Percentiles rank a stretch among this genome's conserved stretches.
Conservation (phyloP, 1,140 invertebrate species). For the Habropoda laboriosa region DNA sequence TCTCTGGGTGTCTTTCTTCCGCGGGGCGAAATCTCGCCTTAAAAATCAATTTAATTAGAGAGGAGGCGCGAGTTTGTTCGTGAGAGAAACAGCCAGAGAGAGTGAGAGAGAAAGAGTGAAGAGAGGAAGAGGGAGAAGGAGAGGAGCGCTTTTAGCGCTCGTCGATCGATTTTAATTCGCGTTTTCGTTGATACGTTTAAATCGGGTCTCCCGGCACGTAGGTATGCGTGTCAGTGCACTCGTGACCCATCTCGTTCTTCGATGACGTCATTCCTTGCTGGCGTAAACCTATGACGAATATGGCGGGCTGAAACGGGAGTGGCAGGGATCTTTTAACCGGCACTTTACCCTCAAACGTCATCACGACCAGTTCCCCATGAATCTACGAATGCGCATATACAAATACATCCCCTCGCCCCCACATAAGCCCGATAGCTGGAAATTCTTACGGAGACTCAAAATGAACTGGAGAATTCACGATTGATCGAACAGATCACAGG, state of each 20-base stretch:
- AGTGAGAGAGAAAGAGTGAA: background rate
- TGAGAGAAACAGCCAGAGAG: background rate
- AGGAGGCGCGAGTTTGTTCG: slow-evolving; percentile 9
- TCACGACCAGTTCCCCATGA: too few species aligned
- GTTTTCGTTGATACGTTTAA: slow-evolving; percentile 44
- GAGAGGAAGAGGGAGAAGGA: background rate
- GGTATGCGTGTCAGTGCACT: slow-evolving; percentile 50
- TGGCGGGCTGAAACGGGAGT: slow-evolving; percentile 46
- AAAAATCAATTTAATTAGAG: slow-evolving; percentile 44
- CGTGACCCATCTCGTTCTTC: slow-evolving; percentile 49
- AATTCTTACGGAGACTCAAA: too few species aligned
- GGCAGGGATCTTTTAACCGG: slow-evolving; percentile 31
- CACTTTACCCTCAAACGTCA: background rate
- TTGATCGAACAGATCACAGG: too few species aligned
- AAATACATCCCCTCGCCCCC: too few species aligned
- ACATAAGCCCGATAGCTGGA: too few species aligned
- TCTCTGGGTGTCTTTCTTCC: background rate
- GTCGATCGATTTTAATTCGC: slow-evolving; percentile 41
- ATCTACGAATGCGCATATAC: too few species aligned
- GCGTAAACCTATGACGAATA: slow-evolving; percentile 53
- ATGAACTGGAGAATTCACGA: too few species aligned
- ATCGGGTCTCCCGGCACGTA: slow-evolving; percentile 44
- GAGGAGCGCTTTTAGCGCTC: background rate
- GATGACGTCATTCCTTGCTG: slow-evolving; percentile 49
- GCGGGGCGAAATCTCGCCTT: slow-evolving; percentile 4